Evolutionary conservation across 1,140 invertebrate genomes (phyloP).

Genomic region (Brachionus rubens): DNA sequence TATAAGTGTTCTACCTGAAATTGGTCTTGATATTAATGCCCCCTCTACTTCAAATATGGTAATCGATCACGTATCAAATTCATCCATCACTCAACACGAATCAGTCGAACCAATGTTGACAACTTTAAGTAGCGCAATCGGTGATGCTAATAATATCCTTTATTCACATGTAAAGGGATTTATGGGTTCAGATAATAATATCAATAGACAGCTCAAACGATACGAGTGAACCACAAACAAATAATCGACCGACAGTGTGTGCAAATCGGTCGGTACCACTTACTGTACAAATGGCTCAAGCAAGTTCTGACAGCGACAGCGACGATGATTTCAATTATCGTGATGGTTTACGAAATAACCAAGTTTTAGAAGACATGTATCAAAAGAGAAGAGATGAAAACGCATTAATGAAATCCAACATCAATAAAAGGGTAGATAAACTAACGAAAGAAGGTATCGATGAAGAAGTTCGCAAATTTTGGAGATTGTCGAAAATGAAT

Average conservation of each 20-base stretch:
- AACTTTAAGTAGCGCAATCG: not conserved
- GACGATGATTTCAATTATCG: conserved; percentile 1
- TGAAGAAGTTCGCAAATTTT: not conserved
- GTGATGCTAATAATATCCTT: not conserved
- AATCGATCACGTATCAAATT: no score
- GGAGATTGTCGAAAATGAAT: not conserved
- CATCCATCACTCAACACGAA: not conserved
- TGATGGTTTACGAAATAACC: not conserved
- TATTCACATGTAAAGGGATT: not conserved
- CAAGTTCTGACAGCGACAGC: not conserved
- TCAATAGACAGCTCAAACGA: not conserved
- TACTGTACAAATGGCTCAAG: not conserved
- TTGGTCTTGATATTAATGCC: not conserved
- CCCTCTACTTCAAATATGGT: not conserved
- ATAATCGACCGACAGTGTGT: not conserved
- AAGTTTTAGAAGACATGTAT: not conserved
- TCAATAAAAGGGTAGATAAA: not conserved
- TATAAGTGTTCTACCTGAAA: not conserved
- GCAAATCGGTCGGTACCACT: not conserved
- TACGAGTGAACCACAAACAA: not conserved
- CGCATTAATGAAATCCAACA: not conserved
- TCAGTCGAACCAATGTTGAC: not conserved
- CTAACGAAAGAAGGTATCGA: not conserved
- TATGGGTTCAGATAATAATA: not conserved
- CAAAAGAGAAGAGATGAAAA: not conserved